These are phyloP conservation scores for Papilio demoleus DNA, from an alignment of 2,888 invertebrate species.

Conservation along the genomic window DNA sequence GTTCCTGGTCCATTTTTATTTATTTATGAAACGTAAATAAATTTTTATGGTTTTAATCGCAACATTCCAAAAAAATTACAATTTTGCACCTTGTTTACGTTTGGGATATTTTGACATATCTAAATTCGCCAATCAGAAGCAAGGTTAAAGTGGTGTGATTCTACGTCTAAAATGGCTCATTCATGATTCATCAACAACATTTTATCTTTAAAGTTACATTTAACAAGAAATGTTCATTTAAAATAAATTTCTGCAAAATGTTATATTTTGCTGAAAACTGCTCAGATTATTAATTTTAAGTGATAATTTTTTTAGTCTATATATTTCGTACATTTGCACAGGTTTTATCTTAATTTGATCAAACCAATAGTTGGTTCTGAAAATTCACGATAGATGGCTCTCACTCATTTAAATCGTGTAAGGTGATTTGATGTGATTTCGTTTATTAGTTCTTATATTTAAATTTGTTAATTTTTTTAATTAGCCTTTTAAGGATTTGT, in stretches of 20 bases:
- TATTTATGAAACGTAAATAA: slow-evolving; percentile 36
- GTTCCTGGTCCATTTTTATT: slow-evolving; percentile 67
- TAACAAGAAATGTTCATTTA: too few species aligned
- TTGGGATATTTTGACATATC: slow-evolving; percentile 68
- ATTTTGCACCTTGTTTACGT: slow-evolving; percentile 65
- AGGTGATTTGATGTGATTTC: not conserved
- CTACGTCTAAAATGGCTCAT: slow-evolving; percentile 62
- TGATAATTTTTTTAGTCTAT: too few species aligned
- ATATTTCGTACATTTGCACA: not conserved
- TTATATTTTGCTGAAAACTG: too few species aligned
- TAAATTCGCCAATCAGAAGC: slow-evolving; percentile 83
- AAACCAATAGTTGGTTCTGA: not conserved
- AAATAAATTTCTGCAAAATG: too few species aligned
- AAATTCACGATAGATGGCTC: slow-evolving; percentile 7
- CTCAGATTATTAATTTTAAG: too few species aligned
- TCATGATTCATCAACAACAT: slow-evolving; percentile 42
- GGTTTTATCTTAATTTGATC: not conserved
- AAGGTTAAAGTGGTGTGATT: slow-evolving; percentile 84
- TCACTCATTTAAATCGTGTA: not conserved
- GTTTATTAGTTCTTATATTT: not conserved
- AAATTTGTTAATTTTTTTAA: too few species aligned
- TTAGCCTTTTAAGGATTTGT: too few species aligned
- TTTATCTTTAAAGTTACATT: too few species aligned
- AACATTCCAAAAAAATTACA: slow-evolving; percentile 33
- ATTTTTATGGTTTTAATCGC: slow-evolving; percentile 27